Conservation (phyloP, 2,888 invertebrate genomes). For the Drosophila ustulata region DNA sequence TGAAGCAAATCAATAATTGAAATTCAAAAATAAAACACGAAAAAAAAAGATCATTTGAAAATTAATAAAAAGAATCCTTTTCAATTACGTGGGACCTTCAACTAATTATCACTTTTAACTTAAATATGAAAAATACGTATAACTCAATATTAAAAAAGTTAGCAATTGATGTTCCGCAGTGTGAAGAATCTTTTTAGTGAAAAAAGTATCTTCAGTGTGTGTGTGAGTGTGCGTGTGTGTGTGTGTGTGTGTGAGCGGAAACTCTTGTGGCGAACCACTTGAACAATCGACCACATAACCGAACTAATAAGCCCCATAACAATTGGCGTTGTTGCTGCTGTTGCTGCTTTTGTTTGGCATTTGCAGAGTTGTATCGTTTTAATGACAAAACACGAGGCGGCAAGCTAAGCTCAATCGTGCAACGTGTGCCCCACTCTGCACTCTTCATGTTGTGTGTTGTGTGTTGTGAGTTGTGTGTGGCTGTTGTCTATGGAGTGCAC, state of each 20-base stretch:
- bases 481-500: not conserved
- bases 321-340: constrained; percentile 22
- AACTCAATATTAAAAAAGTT: too few relatives aligned
- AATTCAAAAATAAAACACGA: too few relatives aligned
- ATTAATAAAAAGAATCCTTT: too few relatives aligned
- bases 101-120: too few relatives aligned
- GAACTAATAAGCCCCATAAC: constrained; percentile 61
- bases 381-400: constrained; percentile 63
- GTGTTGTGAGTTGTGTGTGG: not conserved
- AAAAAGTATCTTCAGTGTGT: not conserved
- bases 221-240: not conserved
- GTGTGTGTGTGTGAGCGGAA: constrained; percentile 5
- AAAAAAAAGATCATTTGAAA: too few relatives aligned
- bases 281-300: constrained; percentile 44
- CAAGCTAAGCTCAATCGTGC: constrained; percentile 21
- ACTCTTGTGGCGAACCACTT: constrained; percentile 32
- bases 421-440: not conserved
- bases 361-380: constrained; percentile 64
- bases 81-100: too few relatives aligned
- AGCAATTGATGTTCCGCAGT: too few relatives aligned
- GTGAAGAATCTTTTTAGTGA: not conserved
- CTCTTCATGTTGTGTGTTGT: not conserved
- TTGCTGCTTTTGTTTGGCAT: constrained; percentile 47
- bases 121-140: too few relatives aligned
- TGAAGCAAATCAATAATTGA: too few relatives aligned